Conservation (phyloP, 2,113 vertebrate genomes). For the Eulemur macaco region DNA sequence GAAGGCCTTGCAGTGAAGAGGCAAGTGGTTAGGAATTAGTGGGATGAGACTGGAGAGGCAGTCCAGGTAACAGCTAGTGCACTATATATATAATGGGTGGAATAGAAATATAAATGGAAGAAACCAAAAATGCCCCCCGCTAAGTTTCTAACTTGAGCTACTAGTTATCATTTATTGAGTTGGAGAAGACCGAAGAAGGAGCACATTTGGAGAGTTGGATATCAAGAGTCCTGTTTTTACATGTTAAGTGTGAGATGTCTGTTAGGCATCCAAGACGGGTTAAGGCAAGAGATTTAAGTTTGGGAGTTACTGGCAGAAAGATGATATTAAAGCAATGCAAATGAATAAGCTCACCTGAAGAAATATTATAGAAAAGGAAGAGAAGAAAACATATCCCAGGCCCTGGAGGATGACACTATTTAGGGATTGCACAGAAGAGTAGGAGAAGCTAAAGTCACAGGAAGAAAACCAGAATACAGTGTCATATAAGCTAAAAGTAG, state of each 20-base stretch:
- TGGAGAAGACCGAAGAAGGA: not conserved
- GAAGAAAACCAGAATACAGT: not conserved
- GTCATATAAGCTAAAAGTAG: not conserved
- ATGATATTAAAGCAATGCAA: not conserved
- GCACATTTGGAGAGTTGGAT: not conserved
- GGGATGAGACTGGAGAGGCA: not conserved
- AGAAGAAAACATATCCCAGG: not conserved
- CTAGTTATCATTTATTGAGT: not conserved
- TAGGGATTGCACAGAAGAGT: not conserved
- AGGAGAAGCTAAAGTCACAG: not conserved
- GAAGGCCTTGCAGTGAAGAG: not conserved
- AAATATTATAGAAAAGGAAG: not conserved
- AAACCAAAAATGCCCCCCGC: not conserved
- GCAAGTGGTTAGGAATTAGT: not conserved
- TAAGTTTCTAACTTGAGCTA: not conserved
- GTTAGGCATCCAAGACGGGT: not conserved
- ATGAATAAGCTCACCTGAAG: not conserved
- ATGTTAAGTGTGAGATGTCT: not conserved
- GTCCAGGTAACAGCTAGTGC: not conserved
- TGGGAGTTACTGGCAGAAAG: not conserved
- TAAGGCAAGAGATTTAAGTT: not conserved
- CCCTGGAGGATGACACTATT: not conserved
- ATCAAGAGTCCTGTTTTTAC: not conserved
- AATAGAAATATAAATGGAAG: not conserved
- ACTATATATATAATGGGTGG: not conserved